Evolutionary conservation across 1,140 invertebrate species (phyloP), one percentile per base, ranked within the genome.

Genomic region (Drosophila ercepeae): DNA sequence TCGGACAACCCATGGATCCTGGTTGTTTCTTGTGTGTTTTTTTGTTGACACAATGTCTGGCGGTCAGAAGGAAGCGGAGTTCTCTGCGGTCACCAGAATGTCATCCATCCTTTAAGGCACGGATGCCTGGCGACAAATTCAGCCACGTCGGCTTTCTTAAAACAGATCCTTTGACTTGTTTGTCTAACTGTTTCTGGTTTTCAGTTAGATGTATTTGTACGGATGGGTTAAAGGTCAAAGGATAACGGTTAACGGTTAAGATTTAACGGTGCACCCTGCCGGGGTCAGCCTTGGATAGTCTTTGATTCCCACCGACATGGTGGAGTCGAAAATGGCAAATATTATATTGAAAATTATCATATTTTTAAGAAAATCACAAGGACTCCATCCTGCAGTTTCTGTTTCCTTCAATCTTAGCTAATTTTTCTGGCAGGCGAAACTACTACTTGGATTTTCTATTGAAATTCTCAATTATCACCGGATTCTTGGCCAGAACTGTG

Each of bases 31-130:
- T 16, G 13, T 25, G 3, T 34, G 13, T 44, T 51, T 57, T 41
- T 60, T 27, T 61, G 63, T 67, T 65, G 48, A 67, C 60, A 65
- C 60, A 52, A n/a, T 34, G 63, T 67, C 63, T 67, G 63, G 39
- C 21, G 46, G 21, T 5, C 41, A 25, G 23, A 32, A 50, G 46
- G 46, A 63, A 61, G 34, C 58, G 18, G 6, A 65, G 3, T 13
- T 25, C 16, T 14, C 46, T 45, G 59, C 41, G 63, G 63, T 67
- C 63, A 65, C 44, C 23, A 2, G 18, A 64, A 59, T 48, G 60
- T 64, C 60, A 61, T 65, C 34, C 63, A 51, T 51, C 25, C 34
- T 13, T n/a, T n/a, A n/a, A n/a, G n/a, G n/a, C n/a, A n/a, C n/a
- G n/a, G n/a, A n/a, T n/a, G n/a, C 34, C 5, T 25, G 61, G 63